Percentiles rank a stretch among this genome's conserved stretches.
Evolutionary conservation across 2,797 vertebrate species (phyloP).

Genomic region (Protonibea diacanthus): DNA sequence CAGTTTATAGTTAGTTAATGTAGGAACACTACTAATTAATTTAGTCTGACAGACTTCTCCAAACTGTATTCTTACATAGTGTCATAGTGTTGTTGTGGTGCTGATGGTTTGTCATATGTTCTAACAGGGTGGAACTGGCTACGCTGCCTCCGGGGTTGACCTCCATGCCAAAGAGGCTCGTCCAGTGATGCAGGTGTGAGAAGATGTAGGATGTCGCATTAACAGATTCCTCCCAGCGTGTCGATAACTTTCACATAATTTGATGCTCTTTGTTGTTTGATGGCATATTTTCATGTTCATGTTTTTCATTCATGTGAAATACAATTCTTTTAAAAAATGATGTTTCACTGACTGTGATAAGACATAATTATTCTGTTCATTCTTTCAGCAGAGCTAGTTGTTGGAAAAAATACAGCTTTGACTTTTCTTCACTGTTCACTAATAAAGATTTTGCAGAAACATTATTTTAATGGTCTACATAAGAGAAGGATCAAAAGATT

Average conservation of each 20-base stretch:
- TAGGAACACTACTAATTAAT: neutral
- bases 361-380: too few species aligned
- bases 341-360: neutral
- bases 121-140: slow-evolving; percentile 91
- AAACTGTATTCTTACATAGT: neutral
- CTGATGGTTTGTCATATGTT: slow-evolving; percentile 21
- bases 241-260: neutral
- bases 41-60: neutral
- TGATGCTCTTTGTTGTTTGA: neutral
- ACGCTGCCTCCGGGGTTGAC: slow-evolving; percentile 88
- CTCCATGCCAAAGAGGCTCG: slow-evolving; percentile 91
- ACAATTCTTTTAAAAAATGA: neutral
- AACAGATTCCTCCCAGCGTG: fast-evolving
- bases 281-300: too few species aligned
- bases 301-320: neutral
- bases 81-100: neutral
- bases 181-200: slow-evolving; percentile 93
- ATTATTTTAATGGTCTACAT: neutral
- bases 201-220: neutral
- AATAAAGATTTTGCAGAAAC: too few species aligned
- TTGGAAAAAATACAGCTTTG: too few species aligned
- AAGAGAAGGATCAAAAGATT: neutral
- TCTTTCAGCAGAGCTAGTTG: too few species aligned
- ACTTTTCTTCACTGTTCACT: too few species aligned
- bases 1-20: neutral